Percentiles rank a stretch among this genome's conserved stretches.
These are phyloP conservation scores for Acrobasis consociella DNA, from an alignment of 2,888 invertebrate species.

Conservation along the genomic window DNA sequence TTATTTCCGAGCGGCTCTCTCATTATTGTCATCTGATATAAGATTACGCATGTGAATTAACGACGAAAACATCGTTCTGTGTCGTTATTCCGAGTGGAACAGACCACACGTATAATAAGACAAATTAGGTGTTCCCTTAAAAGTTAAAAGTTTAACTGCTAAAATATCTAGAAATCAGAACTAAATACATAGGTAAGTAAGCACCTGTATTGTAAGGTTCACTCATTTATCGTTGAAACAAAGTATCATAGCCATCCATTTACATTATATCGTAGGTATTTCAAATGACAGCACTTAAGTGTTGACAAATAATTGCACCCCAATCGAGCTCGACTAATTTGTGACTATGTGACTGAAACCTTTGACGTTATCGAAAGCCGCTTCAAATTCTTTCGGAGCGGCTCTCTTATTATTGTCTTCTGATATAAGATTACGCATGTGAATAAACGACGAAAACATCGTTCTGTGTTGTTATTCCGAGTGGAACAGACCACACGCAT, in stretches of 20 bases:
- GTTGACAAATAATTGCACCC: neutral
- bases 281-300: neutral
- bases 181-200: too few relatives aligned
- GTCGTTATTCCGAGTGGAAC: too few relatives aligned
- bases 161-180: too few relatives aligned
- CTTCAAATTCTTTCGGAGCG: slow-evolving; percentile 2
- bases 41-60: neutral
- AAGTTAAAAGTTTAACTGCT: too few relatives aligned
- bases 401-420: slow-evolving; percentile 15
- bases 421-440: slow-evolving; percentile 13
- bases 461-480: too few relatives aligned
- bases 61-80: neutral
- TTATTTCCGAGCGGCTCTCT: slow-evolving; percentile 11
- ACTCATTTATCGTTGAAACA: too few relatives aligned
- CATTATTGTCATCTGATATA: slow-evolving; percentile 16
- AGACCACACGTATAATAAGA: too few relatives aligned
- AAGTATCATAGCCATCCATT: too few relatives aligned
- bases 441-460: neutral
- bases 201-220: too few relatives aligned
- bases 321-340: neutral
- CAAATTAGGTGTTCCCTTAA: too few relatives aligned
- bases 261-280: too few relatives aligned
- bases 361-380: slow-evolving; percentile 11
- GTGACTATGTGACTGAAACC: neutral
- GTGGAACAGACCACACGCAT: too few relatives aligned